These are phyloP conservation scores for Sylvilagus bachmani DNA, from an alignment of 2,113 vertebrate genomes.

Conservation along the genomic window DNA sequence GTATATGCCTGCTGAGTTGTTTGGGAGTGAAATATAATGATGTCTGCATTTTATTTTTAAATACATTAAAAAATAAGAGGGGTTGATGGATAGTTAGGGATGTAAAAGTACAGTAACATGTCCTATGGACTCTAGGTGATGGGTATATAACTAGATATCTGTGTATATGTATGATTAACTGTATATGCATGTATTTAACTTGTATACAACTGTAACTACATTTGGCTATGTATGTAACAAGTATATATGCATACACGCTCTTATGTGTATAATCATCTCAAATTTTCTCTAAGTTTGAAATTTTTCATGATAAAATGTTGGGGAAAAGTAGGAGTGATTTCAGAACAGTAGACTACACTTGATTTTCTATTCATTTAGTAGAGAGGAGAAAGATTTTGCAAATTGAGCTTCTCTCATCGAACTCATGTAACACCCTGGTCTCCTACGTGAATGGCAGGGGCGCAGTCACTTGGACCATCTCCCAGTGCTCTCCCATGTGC, in stretches of 20 bases:
- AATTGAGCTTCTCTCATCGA: neutral
- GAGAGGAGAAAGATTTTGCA: neutral
- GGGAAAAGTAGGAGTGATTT: neutral
- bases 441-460: neutral
- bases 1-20: neutral
- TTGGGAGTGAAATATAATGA: neutral
- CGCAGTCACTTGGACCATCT: neutral
- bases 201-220: neutral
- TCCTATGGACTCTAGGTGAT: neutral
- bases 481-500: too few relatives aligned
- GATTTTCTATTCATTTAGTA: constrained; percentile 14
- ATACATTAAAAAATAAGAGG: neutral
- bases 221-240: neutral
- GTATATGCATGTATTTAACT: neutral
- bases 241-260: neutral
- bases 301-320: neutral
- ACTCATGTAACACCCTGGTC: neutral
- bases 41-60: neutral
- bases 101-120: neutral
- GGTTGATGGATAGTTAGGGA: neutral
- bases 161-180: neutral
- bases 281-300: neutral
- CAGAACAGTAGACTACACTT: neutral
- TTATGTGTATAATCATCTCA: neutral
- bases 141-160: neutral